phyloP scores from a whole-genome alignment of 2,113 vertebrate species.

The Mustela lutreola region DNA sequence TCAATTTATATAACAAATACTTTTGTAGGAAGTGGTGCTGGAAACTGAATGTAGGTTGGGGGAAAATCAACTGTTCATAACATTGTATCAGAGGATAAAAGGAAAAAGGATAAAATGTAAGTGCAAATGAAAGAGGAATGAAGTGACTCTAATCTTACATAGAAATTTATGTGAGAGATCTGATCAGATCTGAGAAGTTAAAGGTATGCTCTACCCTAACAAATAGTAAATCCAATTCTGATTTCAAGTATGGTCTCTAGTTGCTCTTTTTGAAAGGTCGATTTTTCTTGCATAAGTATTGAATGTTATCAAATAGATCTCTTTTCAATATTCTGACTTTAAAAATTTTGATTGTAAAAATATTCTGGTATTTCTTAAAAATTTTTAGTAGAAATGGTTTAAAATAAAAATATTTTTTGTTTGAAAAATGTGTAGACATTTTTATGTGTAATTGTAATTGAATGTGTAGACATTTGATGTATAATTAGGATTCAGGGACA shows the following conservation, averaged over 20 bases:
- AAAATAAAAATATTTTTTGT: constrained; percentile 37
- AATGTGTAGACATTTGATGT: too few species aligned
- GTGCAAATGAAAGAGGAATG: not conserved
- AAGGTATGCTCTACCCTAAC: not conserved
- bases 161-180: not conserved
- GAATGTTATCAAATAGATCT: not conserved
- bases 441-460: too few species aligned
- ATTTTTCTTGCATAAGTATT: not conserved
- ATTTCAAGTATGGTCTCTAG: not conserved
- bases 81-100: not conserved
- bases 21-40: not conserved
- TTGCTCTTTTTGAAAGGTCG: not conserved
- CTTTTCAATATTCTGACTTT: not conserved
- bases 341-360: not conserved
- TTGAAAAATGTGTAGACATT: not conserved
- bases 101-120: not conserved
- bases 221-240: not conserved
- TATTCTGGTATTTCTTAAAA: not conserved
- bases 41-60: not conserved
- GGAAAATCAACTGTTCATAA: not conserved
- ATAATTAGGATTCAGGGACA: constrained; percentile 1
- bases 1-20: not conserved
- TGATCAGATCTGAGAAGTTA: constrained; percentile 7
- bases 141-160: constrained; percentile 10
- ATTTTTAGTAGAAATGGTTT: not conserved